phyloP scores from a whole-genome alignment of 2,888 invertebrate species.

The Trichacis sp. region DNA sequence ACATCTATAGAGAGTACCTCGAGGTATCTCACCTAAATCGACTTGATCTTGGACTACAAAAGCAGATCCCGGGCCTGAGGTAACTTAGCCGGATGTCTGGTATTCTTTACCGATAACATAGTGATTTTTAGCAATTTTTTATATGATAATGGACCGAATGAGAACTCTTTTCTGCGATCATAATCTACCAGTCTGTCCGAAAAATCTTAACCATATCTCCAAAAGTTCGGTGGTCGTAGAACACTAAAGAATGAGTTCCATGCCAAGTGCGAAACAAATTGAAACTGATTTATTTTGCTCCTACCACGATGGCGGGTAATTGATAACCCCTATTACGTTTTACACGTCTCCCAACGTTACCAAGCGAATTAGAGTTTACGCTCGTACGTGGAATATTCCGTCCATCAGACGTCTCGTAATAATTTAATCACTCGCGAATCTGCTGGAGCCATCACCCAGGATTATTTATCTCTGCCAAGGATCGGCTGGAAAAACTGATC shows the following conservation, averaged over 20 bases:
- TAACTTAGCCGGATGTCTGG: too few relatives aligned
- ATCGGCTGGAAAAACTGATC: slow-evolving; percentile 1
- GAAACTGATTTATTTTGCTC: slow-evolving; percentile 4
- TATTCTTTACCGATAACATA: too few relatives aligned
- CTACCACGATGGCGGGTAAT: neutral
- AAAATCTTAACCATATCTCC: slow-evolving; percentile 3
- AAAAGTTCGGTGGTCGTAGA: neutral
- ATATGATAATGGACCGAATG: too few relatives aligned
- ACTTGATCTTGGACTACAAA: too few relatives aligned
- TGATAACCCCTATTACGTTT: slow-evolving; percentile 3
- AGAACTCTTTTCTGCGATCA: too few relatives aligned
- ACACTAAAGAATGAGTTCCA: too few relatives aligned
- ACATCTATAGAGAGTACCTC: too few relatives aligned
- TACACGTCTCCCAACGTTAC: neutral
- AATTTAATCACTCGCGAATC: slow-evolving; percentile 26
- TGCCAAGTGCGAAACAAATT: slow-evolving; percentile 1
- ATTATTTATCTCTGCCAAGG: slow-evolving; percentile 18
- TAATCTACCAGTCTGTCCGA: too few relatives aligned
- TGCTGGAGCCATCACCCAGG: slow-evolving; percentile 10
- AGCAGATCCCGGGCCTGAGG: too few relatives aligned
- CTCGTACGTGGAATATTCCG: neutral
- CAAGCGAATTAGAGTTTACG: slow-evolving; percentile 2
- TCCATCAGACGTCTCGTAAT: slow-evolving; percentile 13
- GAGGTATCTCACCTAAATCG: too few relatives aligned
- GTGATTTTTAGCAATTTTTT: too few relatives aligned